Percentiles rank a stretch among this genome's conserved stretches.
Evolutionary conservation across 2,888 invertebrate species (phyloP).

Genomic region (Zhuqinia jingwanae): DNA sequence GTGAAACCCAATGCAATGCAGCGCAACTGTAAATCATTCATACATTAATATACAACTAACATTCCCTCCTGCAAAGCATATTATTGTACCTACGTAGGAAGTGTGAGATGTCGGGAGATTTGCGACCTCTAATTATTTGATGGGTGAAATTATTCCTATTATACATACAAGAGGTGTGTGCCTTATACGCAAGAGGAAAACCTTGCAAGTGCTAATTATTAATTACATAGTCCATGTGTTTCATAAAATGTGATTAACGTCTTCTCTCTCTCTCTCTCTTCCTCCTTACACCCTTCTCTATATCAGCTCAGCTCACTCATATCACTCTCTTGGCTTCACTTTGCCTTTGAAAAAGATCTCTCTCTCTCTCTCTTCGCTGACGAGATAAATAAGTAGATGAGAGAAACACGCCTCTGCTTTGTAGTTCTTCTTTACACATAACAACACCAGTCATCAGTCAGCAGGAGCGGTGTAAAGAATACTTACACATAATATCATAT

Average conservation of each 20-base stretch:
- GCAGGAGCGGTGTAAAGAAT: constrained; percentile 9
- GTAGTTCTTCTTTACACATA: constrained; percentile 23
- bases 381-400: constrained; percentile 79
- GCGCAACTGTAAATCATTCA: no score
- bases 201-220: constrained; percentile 79
- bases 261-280: constrained; percentile 62
- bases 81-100: neutral
- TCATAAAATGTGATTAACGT: constrained; percentile 79
- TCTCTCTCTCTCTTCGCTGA: constrained; percentile 60
- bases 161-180: constrained; percentile 77
- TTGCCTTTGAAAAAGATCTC: neutral
- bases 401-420: constrained; percentile 73
- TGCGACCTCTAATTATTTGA: constrained; percentile 77
- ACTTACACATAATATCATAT: no score
- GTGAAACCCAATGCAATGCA: no score
- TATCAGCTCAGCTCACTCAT: no score
- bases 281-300: neutral
- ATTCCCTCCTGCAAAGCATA: neutral
- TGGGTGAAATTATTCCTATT: constrained; percentile 74
- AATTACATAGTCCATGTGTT: constrained; percentile 78
- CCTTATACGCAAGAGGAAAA: constrained; percentile 69
- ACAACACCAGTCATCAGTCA: constrained; percentile 30
- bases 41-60: neutral
- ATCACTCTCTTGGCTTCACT: neutral
- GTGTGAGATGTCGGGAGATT: constrained; percentile 26